Conservation (phyloP, 2,113 vertebrate genomes). For the Poicephalus gulielmi region DNA sequence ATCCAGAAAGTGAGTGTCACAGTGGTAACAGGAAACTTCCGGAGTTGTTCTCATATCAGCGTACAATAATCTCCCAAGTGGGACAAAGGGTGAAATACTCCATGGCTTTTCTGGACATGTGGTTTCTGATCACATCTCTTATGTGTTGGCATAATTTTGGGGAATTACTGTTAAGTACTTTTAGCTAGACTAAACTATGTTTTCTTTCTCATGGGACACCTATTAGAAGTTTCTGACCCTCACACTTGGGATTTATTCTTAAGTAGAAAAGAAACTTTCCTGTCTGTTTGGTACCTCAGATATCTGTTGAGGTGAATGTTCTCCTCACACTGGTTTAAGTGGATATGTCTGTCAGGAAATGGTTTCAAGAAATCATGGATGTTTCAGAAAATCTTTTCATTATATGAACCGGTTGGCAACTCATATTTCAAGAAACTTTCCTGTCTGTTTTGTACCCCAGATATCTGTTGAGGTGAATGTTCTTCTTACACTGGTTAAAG, state of each 20-base stretch:
- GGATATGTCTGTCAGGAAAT: not conserved
- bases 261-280: not conserved
- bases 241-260: not conserved
- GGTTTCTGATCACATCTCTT: not conserved
- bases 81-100: not conserved
- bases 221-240: not conserved
- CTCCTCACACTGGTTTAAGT: not conserved
- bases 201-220: not conserved
- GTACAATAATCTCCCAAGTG: not conserved
- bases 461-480: not conserved
- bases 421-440: not conserved
- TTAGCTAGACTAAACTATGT: not conserved
- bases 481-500: not conserved
- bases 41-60: not conserved
- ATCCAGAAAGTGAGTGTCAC: not conserved
- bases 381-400: not conserved
- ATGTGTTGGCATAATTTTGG: not conserved
- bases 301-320: not conserved
- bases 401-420: not conserved
- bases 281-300: not conserved
- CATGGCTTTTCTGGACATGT: rapidly evolving
- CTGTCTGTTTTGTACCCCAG: not conserved
- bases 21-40: not conserved
- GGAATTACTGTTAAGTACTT: not conserved
- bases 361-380: not conserved